Percentiles rank a stretch among this genome's conserved stretches.
These are phyloP conservation scores for Drosophila busckii DNA, from an alignment of 1,140 invertebrate genomes.

Conservation along the genomic window DNA sequence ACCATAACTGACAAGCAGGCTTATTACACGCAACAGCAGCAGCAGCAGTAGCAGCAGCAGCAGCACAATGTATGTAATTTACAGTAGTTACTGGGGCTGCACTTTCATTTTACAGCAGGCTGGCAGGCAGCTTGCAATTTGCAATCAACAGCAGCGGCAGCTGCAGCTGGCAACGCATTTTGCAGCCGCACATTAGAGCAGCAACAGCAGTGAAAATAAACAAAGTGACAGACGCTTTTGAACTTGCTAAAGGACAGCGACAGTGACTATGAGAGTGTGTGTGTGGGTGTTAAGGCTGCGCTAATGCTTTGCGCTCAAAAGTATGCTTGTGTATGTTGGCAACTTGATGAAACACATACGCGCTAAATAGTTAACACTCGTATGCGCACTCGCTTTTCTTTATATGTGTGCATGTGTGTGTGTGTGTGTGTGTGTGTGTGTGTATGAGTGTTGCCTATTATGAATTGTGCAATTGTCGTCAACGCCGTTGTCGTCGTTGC, in stretches of 20 bases:
- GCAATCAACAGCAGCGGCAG: slow-evolving; percentile 43
- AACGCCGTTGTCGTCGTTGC: slow-evolving; percentile 41
- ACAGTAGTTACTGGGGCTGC: slow-evolving; percentile 2
- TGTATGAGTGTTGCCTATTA: slow-evolving; percentile 57
- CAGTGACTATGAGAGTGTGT: slow-evolving; percentile 3
- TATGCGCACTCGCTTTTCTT: too few species aligned
- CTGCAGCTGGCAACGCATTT: neutral
- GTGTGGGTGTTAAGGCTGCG: neutral
- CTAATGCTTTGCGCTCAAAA: neutral
- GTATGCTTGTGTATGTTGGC: slow-evolving; percentile 44
- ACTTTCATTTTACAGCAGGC: slow-evolving; percentile 41
- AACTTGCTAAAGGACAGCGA: slow-evolving; percentile 25
- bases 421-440: neutral
- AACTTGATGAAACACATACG: slow-evolving; percentile 32
- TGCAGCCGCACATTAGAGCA: slow-evolving; percentile 1
- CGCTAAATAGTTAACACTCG: slow-evolving; percentile 48
- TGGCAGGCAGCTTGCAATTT: too few species aligned
- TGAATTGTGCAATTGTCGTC: slow-evolving; percentile 76
- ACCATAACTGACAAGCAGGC: slow-evolving; percentile 42
- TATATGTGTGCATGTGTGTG: neutral
- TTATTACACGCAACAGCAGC: slow-evolving; percentile 62
- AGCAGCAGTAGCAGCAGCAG: too few species aligned
- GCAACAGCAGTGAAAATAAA: slow-evolving; percentile 37
- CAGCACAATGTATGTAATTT: too few species aligned
- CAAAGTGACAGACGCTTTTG: slow-evolving; percentile 32